Percentiles rank a stretch among this genome's conserved stretches.
Evolutionary conservation across 2,113 vertebrate species (phyloP).

Genomic region (Aplodontia rufa): DNA sequence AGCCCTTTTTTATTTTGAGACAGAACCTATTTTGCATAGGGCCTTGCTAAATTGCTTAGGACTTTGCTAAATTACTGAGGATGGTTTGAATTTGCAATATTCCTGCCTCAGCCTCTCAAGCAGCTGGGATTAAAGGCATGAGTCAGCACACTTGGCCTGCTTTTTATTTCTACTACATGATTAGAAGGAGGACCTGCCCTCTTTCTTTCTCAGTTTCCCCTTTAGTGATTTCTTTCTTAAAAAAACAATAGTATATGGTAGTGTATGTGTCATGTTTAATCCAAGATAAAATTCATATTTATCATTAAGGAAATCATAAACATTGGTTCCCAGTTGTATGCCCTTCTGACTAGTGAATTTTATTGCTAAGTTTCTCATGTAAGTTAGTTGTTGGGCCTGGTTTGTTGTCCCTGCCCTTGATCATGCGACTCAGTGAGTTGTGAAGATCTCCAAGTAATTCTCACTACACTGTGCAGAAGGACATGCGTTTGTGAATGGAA

Average conservation of each 20-base stretch:
- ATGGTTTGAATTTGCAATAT: no score
- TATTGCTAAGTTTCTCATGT: neutral
- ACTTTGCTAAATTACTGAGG: no score
- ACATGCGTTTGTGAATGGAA: slow-evolving; percentile 81
- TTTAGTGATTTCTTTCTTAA: neutral
- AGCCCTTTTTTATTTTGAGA: no score
- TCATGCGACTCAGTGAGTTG: slow-evolving; percentile 75
- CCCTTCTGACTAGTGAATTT: slow-evolving; percentile 51
- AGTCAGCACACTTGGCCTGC: no score
- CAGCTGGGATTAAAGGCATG: no score
- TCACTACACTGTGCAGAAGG: slow-evolving; percentile 70
- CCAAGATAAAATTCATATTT: neutral
- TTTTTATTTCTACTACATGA: slow-evolving; percentile 39
- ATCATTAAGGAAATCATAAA: neutral
- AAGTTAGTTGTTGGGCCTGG: slow-evolving; percentile 23
- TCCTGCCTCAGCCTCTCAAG: no score
- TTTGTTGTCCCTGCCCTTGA: slow-evolving; percentile 75
- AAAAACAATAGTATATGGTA: neutral
- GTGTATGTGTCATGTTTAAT: neutral
- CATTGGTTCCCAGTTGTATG: neutral
- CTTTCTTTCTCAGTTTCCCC: neutral
- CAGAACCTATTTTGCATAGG: no score
- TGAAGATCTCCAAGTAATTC: slow-evolving; percentile 77
- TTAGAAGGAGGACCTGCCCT: neutral
- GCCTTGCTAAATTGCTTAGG: no score